Percentiles rank a stretch among this genome's conserved stretches.
Evolutionary conservation across 2,888 invertebrate species (phyloP).

Genomic region (Lamellibrachia columna): DNA sequence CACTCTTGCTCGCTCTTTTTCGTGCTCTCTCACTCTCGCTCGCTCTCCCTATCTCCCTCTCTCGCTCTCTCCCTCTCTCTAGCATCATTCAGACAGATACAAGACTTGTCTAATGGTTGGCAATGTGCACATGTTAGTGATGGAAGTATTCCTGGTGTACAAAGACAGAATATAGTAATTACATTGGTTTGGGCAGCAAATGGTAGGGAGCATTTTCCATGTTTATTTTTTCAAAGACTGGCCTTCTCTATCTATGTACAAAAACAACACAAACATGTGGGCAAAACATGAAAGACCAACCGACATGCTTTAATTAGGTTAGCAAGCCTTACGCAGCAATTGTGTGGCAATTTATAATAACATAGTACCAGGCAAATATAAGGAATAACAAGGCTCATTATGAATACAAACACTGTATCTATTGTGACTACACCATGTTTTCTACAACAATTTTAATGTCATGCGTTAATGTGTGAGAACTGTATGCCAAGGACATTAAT

Average conservation of each 20-base stretch:
- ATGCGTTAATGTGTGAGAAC: not conserved
- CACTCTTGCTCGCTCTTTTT: no score
- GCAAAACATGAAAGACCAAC: not conserved
- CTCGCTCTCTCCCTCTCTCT: no score
- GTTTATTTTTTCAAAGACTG: not conserved
- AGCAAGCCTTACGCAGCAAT: not conserved
- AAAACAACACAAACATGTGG: not conserved
- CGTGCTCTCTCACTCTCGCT: no score
- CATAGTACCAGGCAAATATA: not conserved
- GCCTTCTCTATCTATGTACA: not conserved
- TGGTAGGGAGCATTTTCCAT: no score
- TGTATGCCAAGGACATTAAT: not conserved
- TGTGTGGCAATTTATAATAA: not conserved
- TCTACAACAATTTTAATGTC: not conserved
- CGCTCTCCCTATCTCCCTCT: no score
- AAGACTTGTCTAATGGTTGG: no score
- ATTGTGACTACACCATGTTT: not conserved
- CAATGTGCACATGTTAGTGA: no score
- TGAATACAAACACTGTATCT: not conserved
- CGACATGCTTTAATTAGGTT: not conserved
- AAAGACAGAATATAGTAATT: no score
- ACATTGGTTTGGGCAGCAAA: no score
- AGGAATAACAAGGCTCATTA: not conserved
- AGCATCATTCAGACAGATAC: no score
- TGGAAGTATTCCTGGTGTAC: no score